Conservation (phyloP, 2,113 vertebrate genomes). For the Phoenicopterus ruber region DNA sequence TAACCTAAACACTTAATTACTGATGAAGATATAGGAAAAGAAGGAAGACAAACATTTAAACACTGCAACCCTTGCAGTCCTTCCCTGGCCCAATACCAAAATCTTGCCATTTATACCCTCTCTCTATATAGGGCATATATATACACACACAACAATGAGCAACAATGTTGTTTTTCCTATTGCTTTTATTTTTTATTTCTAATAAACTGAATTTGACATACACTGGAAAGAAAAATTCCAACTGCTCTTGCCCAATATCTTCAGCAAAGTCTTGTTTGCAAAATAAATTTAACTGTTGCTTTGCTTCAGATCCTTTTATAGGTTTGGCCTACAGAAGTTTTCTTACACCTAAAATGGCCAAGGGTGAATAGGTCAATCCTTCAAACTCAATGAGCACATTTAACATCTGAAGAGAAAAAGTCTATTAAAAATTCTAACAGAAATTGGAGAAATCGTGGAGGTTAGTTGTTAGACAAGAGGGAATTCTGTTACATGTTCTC, state of each 20-base stretch:
- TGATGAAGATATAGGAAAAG: background rate
- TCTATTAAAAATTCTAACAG: slow-evolving; percentile 35
- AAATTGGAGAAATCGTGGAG: background rate
- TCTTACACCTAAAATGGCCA: background rate
- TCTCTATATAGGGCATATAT: accelerated
- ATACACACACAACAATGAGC: background rate
- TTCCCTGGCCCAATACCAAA: background rate
- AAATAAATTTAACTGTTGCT: background rate
- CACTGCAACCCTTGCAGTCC: background rate
- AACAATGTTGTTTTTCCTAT: background rate
- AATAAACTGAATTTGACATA: background rate
- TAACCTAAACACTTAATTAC: background rate
- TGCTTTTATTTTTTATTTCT: background rate
- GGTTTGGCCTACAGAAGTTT: slow-evolving; percentile 5
- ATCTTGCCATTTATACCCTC: background rate
- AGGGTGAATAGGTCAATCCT: slow-evolving; percentile 17
- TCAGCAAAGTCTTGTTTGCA: background rate
- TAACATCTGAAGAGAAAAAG: background rate
- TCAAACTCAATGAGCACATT: background rate
- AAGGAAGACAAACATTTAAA: background rate
- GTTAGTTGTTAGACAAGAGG: slow-evolving; percentile 12
- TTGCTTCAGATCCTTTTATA: slow-evolving; percentile 2
- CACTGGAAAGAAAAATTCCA: background rate
- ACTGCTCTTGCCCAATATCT: background rate
- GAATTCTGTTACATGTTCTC: slow-evolving; percentile 42